These are phyloP conservation scores for Eudyptes chrysolophus DNA, from an alignment of 2,113 vertebrate species.

Conservation along the genomic window DNA sequence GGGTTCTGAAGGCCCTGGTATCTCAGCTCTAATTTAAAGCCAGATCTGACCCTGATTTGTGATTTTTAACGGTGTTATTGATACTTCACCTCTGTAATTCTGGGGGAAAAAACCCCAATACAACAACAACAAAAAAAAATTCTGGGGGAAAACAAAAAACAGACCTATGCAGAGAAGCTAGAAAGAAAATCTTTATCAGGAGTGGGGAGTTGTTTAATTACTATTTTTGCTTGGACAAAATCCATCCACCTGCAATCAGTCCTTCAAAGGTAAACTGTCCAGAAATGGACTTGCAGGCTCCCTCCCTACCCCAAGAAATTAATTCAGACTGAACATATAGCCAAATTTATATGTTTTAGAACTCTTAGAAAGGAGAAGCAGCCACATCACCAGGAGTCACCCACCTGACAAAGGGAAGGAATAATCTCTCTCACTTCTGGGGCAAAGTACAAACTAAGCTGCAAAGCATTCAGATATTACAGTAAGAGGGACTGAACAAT, in stretches of 20 bases:
- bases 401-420: not conserved
- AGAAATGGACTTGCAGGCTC: not conserved
- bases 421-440: not conserved
- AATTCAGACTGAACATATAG: not conserved
- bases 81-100: not conserved
- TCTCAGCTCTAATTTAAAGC: not conserved
- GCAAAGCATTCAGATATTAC: not conserved
- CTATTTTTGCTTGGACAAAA: not conserved
- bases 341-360: not conserved
- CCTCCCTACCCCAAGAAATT: not conserved
- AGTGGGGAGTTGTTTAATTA: not conserved
- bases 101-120: too few species aligned
- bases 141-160: not conserved
- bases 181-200: not conserved
- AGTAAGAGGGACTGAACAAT: not conserved
- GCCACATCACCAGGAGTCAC: not conserved
- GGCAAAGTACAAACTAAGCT: not conserved
- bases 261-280: not conserved
- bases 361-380: not conserved
- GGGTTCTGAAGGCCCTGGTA: not conserved
- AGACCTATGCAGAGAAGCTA: not conserved
- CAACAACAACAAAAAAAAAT: not conserved
- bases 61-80: not conserved
- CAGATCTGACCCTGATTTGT: not conserved
- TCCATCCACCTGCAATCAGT: not conserved